Percentiles rank a stretch among this genome's conserved stretches.
These are phyloP conservation scores for Tenualosa ilisha DNA, from an alignment of 2,797 vertebrate species.

Conservation along the genomic window DNA sequence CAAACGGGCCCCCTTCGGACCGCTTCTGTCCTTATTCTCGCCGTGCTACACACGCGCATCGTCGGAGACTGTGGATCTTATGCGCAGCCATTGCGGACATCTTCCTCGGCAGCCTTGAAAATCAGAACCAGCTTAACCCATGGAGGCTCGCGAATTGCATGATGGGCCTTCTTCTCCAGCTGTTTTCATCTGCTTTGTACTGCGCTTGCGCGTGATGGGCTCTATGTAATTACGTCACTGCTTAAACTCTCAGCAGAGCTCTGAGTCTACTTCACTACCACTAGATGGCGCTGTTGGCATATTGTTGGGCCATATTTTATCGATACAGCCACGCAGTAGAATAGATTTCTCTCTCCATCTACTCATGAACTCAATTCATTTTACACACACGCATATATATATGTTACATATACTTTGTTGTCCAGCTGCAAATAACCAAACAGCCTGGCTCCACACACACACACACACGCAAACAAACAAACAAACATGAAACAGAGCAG, in stretches of 20 bases:
- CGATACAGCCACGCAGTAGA: too few relatives aligned
- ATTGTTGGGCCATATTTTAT: too few relatives aligned
- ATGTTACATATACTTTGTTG: too few relatives aligned
- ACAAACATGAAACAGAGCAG: too few relatives aligned
- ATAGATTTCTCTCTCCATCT: too few relatives aligned
- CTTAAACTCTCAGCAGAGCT: too few relatives aligned
- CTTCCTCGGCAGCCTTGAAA: constrained; percentile 52
- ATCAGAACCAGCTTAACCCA: constrained; percentile 53
- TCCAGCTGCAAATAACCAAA: too few relatives aligned
- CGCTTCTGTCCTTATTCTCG: constrained; percentile 20
- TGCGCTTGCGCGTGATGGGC: neutral
- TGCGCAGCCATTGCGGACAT: constrained; percentile 66
- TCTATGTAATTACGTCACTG: neutral
- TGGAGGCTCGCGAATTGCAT: constrained; percentile 58
- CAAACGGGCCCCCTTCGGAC: neutral
- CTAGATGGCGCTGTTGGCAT: neutral
- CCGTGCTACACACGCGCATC: constrained; percentile 68
- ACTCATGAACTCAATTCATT: too few relatives aligned
- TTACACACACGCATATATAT: too few relatives aligned
- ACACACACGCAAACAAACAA: too few relatives aligned
- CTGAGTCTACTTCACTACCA: neutral
- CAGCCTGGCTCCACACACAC: too few relatives aligned
- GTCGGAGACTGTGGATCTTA: constrained; percentile 56
- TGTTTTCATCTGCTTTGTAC: constrained; percentile 56
- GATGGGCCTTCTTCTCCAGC: constrained; percentile 59